Percentiles rank a stretch among this genome's conserved stretches.
phyloP scores from a whole-genome alignment of 2,113 vertebrate species.

The Trichechus manatus region DNA sequence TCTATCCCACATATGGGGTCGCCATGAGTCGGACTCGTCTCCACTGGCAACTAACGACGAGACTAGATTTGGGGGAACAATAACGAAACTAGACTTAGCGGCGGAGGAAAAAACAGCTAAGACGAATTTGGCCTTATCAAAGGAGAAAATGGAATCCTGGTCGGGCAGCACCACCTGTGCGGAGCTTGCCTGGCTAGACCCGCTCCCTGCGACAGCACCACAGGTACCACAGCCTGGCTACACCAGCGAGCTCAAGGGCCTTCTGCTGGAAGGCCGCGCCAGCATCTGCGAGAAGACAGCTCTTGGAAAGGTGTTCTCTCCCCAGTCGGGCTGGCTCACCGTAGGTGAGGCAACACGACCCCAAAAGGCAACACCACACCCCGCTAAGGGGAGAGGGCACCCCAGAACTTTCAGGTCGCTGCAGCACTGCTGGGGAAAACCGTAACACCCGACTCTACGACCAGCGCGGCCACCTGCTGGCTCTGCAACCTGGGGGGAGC shows the following conservation, averaged over 20 bases:
- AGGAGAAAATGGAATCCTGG: not conserved
- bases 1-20: not conserved
- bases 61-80: too few relatives aligned
- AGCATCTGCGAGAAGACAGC: not conserved
- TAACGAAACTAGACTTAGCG: too few relatives aligned
- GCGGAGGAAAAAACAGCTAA: too few relatives aligned
- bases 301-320: not conserved
- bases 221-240: fast-evolving
- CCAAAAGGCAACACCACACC: not conserved
- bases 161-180: not conserved
- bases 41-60: too few relatives aligned
- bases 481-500: not conserved
- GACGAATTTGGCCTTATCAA: not conserved
- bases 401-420: not conserved
- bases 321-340: not conserved
- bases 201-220: too few relatives aligned
- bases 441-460: fast-evolving
- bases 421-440: too few relatives aligned
- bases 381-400: too few relatives aligned
- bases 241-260: not conserved
- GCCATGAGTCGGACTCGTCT: too few relatives aligned
- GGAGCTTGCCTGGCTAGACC: too few relatives aligned
- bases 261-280: not conserved
- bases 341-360: not conserved
- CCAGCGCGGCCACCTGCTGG: fast-evolving